These are phyloP conservation scores for Cyclina sinensis DNA, from an alignment of 1,140 invertebrate genomes.

Conservation along the genomic window DNA sequence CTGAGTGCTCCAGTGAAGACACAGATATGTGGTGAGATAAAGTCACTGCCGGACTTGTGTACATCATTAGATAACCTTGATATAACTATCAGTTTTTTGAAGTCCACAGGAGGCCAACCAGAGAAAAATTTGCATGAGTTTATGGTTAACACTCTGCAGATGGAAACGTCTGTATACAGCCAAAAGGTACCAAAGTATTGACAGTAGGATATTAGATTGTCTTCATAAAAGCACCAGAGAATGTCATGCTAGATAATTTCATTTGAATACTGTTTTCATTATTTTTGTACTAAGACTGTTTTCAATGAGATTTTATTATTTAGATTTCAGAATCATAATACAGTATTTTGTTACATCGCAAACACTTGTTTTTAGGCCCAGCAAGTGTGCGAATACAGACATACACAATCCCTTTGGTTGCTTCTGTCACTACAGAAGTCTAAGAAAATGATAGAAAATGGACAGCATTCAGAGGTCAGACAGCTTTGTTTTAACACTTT, in stretches of 20 bases:
- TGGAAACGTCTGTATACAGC: conserved; percentile 59
- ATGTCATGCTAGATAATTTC: too few species aligned
- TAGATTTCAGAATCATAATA: neutral
- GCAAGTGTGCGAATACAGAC: conserved; percentile 1
- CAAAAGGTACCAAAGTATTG: conserved; percentile 63
- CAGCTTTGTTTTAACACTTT: too few species aligned
- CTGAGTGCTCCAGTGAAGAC: conserved; percentile 58
- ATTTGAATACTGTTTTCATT: too few species aligned
- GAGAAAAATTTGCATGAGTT: conserved; percentile 58
- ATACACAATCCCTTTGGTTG: conserved; percentile 1
- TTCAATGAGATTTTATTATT: neutral
- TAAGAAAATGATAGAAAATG: conserved; percentile 2
- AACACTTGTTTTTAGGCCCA: neutral
- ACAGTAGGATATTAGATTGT: too few species aligned
- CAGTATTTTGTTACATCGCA: neutral
- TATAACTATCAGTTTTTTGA: conserved; percentile 71
- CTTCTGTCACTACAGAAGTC: conserved; percentile 23
- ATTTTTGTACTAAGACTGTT: too few species aligned
- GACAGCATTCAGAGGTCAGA: neutral
- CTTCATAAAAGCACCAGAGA: too few species aligned
- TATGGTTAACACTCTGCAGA: conserved; percentile 69
- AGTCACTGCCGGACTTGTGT: conserved; percentile 66
- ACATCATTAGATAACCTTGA: conserved; percentile 68
- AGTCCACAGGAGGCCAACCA: conserved; percentile 55
- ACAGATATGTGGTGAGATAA: conserved; percentile 64